These are phyloP conservation scores for Xylota segnis DNA, from an alignment of 2,888 invertebrate genomes.

Conservation along the genomic window DNA sequence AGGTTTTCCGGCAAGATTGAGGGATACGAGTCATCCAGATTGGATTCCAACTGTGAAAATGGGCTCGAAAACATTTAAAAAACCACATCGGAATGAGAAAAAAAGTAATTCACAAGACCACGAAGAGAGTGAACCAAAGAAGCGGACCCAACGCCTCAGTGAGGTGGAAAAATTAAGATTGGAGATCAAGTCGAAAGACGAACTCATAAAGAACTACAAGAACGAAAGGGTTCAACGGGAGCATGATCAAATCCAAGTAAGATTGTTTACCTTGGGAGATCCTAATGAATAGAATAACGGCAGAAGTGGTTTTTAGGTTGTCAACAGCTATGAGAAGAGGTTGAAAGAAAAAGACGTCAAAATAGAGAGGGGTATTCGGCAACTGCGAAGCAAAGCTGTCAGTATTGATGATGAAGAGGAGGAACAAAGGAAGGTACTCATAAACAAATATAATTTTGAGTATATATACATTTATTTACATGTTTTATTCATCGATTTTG, in stretches of 20 bases:
- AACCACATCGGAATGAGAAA: constrained; percentile 20
- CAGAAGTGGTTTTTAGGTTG: constrained; percentile 24
- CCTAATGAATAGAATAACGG: background rate
- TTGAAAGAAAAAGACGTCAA: constrained; percentile 42
- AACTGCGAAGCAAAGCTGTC: constrained; percentile 6
- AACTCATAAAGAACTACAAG: constrained; percentile 32
- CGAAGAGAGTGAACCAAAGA: background rate
- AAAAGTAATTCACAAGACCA: background rate
- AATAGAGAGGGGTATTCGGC: constrained; percentile 16
- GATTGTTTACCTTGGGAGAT: background rate
- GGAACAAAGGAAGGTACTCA: constrained; percentile 17
- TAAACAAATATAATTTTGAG: background rate
- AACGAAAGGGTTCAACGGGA: constrained; percentile 30
- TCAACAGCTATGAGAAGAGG: constrained; percentile 45
- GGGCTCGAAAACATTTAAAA: constrained; percentile 23
- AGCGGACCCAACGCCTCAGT: constrained; percentile 10
- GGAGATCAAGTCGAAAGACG: constrained; percentile 40
- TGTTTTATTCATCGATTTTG: background rate
- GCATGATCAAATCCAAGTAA: constrained; percentile 37
- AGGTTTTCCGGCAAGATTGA: constrained; percentile 40
- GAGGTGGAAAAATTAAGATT: constrained; percentile 33
- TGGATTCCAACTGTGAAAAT: constrained; percentile 46
- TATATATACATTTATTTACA: too few relatives aligned
- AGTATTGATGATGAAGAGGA: constrained; percentile 9
- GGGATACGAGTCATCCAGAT: constrained; percentile 25